Evolutionary conservation across 2,888 invertebrate genomes (phyloP).

Genomic region (Lysandra coridon): DNA sequence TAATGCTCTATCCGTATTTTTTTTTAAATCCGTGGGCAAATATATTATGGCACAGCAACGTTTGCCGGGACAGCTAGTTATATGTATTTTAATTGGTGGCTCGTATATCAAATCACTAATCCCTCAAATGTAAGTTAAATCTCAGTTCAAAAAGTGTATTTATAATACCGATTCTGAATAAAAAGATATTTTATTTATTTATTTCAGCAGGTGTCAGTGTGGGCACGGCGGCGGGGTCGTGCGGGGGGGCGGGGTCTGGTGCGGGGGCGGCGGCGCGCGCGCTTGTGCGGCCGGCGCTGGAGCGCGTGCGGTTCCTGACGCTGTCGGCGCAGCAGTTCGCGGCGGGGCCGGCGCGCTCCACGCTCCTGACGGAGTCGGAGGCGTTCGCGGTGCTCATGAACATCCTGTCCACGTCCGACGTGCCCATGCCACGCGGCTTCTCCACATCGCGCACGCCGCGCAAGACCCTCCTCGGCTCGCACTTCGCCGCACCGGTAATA

Average conservation of each 20-base stretch:
- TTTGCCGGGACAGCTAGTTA: too few relatives aligned
- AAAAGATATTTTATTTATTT: too few relatives aligned
- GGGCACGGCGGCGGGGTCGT: neutral
- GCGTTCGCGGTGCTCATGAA: slow-evolving; percentile 91
- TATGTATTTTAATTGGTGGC: too few relatives aligned
- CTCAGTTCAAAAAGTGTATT: too few relatives aligned
- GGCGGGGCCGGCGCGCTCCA: slow-evolving; percentile 88
- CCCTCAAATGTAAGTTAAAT: too few relatives aligned
- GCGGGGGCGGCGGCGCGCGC: slow-evolving; percentile 25
- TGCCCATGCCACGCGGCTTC: slow-evolving; percentile 88
- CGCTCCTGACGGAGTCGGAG: slow-evolving; percentile 87
- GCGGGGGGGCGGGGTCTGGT: neutral
- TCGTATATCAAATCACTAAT: too few relatives aligned
- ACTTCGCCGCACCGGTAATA: slow-evolving; percentile 19
- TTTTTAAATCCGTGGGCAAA: too few relatives aligned
- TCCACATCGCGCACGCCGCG: slow-evolving; percentile 77
- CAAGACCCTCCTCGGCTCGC: slow-evolving; percentile 59
- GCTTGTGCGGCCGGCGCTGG: slow-evolving; percentile 75
- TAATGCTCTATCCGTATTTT: too few relatives aligned
- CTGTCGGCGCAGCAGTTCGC: slow-evolving; percentile 91
- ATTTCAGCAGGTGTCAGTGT: too few relatives aligned
- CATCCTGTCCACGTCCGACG: slow-evolving; percentile 86
- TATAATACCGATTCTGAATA: too few relatives aligned
- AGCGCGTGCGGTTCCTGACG: slow-evolving; percentile 89
- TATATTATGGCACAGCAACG: too few relatives aligned